These are phyloP conservation scores for Dicyrtomina minuta DNA, from an alignment of 2,888 invertebrate genomes.

Conservation along the genomic window DNA sequence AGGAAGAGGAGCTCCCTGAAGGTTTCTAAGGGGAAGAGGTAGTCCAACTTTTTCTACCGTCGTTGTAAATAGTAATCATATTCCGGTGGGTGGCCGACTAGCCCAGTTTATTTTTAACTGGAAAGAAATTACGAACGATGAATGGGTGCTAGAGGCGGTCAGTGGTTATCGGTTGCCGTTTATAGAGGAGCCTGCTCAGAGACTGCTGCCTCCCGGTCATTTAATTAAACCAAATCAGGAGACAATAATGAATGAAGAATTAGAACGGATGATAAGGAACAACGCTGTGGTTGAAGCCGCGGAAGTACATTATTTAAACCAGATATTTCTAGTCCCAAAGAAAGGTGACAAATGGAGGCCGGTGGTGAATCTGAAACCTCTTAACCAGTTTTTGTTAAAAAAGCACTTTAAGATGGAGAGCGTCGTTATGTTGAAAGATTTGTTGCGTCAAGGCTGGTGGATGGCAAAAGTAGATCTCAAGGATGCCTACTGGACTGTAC, in stretches of 20 bases:
- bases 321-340: constrained; percentile 35
- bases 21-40: too few relatives aligned
- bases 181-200: not conserved
- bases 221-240: not conserved
- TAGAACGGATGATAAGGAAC: not conserved
- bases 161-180: not conserved
- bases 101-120: not conserved
- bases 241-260: not conserved
- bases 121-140: constrained; percentile 5
- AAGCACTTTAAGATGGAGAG: constrained; percentile 39
- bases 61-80: too few relatives aligned
- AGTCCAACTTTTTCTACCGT: too few relatives aligned
- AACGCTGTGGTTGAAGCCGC: not conserved
- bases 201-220: not conserved
- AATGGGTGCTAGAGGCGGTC: not conserved
- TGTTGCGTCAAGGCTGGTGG: constrained; percentile 4
- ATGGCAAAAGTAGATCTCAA: constrained; percentile 33
- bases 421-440: constrained; percentile 6
- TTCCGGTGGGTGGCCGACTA: not conserved
- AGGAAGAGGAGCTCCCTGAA: too few relatives aligned
- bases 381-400: constrained; percentile 26
- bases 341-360: constrained; percentile 10
- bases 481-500: constrained; percentile 33
- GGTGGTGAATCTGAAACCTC: constrained; percentile 31
- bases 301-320: constrained; percentile 14